Conservation (phyloP, 2,888 invertebrate genomes). For the Scaptomyza flava region DNA sequence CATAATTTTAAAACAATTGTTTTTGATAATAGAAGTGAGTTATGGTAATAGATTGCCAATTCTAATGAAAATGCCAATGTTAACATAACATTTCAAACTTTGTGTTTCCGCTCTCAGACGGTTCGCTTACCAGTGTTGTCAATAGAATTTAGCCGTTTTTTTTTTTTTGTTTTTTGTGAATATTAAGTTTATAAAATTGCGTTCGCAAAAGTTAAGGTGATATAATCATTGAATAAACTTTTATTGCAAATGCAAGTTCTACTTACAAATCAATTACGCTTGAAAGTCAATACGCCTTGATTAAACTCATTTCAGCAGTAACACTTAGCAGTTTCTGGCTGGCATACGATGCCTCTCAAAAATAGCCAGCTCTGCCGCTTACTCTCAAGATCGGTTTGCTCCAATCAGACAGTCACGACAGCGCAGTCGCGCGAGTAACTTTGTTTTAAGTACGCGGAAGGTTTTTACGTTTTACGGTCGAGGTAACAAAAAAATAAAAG, state of each 20-base stretch:
- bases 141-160: slow-evolving; percentile 2
- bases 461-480: slow-evolving; percentile 38
- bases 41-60: slow-evolving; percentile 4
- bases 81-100: slow-evolving; percentile 11
- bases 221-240: not conserved
- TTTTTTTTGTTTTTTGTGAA: not conserved
- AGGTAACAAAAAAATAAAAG: slow-evolving; percentile 33
- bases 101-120: slow-evolving; percentile 7
- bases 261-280: not conserved
- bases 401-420: slow-evolving; percentile 59
- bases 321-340: slow-evolving; percentile 11
- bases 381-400: slow-evolving; percentile 49
- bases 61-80: slow-evolving; percentile 19
- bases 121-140: slow-evolving; percentile 15
- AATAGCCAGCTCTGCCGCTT: slow-evolving; percentile 24
- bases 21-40: slow-evolving; percentile 1
- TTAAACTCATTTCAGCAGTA: not conserved
- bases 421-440: slow-evolving; percentile 67
- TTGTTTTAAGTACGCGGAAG: slow-evolving; percentile 53
- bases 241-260: not conserved
- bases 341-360: not conserved
- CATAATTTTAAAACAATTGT: not conserved
- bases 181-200: too few relatives aligned
- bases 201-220: too few relatives aligned
- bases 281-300: not conserved